These are phyloP conservation scores for Electrona antarctica DNA, from an alignment of 2,113 vertebrate species.

Conservation along the genomic window DNA sequence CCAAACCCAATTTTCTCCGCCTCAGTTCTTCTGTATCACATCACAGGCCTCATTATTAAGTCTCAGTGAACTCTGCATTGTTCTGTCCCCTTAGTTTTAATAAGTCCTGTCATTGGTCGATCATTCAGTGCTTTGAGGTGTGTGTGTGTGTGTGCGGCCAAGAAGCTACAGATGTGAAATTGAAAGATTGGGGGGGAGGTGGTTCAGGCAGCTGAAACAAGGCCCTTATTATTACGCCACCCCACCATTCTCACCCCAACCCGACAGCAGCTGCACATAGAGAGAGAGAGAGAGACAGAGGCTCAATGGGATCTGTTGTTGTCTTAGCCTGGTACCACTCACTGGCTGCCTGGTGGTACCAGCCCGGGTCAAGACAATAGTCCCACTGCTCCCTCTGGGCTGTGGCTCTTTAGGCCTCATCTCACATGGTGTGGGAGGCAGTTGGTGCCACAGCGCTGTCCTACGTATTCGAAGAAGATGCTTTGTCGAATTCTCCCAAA, in stretches of 20 bases:
- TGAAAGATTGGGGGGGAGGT: constrained; percentile 49
- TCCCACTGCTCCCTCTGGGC: constrained; percentile 59
- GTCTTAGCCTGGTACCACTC: constrained; percentile 73
- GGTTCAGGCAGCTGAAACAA: constrained; percentile 66
- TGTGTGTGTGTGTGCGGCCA: constrained; percentile 49
- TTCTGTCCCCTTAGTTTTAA: constrained; percentile 37
- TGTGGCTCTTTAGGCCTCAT: constrained; percentile 45
- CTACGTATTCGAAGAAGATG: constrained; percentile 40
- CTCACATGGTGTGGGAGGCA: constrained; percentile 66
- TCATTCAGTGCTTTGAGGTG: constrained; percentile 65
- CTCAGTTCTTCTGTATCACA: neutral
- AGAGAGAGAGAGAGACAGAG: constrained; percentile 22
- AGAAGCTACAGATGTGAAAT: constrained; percentile 74
- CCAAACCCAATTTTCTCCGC: too few relatives aligned
- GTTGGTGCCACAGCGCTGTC: constrained; percentile 34
- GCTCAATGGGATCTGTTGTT: constrained; percentile 76
- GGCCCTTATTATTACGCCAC: constrained; percentile 62
- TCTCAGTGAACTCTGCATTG: constrained; percentile 32
- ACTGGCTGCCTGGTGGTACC: constrained; percentile 64
- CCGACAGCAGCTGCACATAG: constrained; percentile 66
- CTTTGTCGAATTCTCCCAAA: constrained; percentile 44
- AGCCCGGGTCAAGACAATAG: constrained; percentile 64
- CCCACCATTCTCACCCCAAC: constrained; percentile 34
- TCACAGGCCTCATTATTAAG: neutral
- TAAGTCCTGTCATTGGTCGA: constrained; percentile 31